Evolutionary conservation across 2,113 vertebrate species (phyloP).

Genomic region (Trachemys scripta): DNA sequence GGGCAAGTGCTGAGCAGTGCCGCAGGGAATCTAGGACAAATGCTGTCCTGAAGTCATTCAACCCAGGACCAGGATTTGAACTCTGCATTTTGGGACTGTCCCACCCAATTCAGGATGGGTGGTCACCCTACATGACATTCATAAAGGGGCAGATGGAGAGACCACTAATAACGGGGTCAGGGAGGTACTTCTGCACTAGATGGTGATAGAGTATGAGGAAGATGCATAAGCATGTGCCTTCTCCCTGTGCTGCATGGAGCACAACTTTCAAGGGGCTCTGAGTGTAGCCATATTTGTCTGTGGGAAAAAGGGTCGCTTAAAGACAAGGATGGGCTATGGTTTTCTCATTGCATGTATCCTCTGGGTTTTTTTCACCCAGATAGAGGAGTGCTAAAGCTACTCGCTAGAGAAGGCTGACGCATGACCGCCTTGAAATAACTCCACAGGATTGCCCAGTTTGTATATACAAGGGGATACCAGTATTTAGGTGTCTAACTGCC

Average conservation of each 20-base stretch:
- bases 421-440: neutral
- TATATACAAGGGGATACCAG: too few relatives aligned
- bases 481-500: too few relatives aligned
- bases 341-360: accelerated
- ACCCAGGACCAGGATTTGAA: neutral
- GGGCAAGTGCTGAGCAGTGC: too few relatives aligned
- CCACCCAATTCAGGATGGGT: neutral
- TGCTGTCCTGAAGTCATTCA: neutral
- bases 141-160: neutral
- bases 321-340: neutral
- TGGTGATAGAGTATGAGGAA: neutral
- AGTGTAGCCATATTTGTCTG: neutral
- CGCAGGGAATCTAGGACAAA: neutral
- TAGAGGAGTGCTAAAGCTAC: neutral
- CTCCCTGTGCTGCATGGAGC: neutral
- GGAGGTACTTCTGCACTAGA: neutral
- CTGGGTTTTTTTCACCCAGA: neutral
- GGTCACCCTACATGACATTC: neutral
- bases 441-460: too few relatives aligned
- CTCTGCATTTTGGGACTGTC: neutral
- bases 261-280: neutral
- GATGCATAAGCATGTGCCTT: neutral
- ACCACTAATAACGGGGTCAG: neutral
- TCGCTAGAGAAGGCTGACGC: neutral
- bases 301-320: neutral